These are phyloP conservation scores for Chiloscyllium plagiosum DNA, from an alignment of 2,113 vertebrate genomes.

Conservation along the genomic window DNA sequence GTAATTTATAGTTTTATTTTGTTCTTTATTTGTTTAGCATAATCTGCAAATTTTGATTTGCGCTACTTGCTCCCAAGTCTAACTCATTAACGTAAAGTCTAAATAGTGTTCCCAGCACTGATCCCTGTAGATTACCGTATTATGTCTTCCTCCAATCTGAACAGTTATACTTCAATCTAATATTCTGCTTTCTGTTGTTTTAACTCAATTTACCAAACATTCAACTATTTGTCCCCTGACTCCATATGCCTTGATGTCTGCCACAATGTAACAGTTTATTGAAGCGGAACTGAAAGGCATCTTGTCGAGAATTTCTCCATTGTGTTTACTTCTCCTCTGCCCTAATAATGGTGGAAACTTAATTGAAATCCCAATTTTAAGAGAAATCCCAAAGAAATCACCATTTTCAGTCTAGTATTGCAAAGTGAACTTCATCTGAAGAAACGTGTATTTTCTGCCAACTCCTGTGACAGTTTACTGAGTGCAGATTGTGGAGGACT, in stretches of 20 bases:
- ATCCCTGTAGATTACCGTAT: neutral
- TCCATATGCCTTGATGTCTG: neutral
- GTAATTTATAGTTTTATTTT: too few relatives aligned
- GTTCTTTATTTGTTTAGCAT: too few relatives aligned
- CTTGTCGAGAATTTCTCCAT: neutral
- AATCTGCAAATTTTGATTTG: too few relatives aligned
- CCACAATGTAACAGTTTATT: neutral
- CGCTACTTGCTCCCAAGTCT: too few relatives aligned
- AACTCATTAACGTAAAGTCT: too few relatives aligned
- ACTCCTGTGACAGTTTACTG: neutral
- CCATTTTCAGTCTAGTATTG: neutral
- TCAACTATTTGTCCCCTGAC: neutral
- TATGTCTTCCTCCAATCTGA: neutral
- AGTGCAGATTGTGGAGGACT: neutral
- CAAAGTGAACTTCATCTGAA: neutral
- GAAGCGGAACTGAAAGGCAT: neutral
- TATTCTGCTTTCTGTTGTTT: neutral
- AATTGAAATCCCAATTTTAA: neutral
- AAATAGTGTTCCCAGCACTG: too few relatives aligned
- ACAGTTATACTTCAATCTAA: neutral
- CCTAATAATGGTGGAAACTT: neutral
- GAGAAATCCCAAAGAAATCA: neutral
- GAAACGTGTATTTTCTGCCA: neutral
- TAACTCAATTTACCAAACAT: neutral
- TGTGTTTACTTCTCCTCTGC: neutral